Percentiles rank a stretch among this genome's conserved stretches.
Evolutionary conservation across 1,140 invertebrate species (phyloP).

Genomic region (Lethrus apterus): DNA sequence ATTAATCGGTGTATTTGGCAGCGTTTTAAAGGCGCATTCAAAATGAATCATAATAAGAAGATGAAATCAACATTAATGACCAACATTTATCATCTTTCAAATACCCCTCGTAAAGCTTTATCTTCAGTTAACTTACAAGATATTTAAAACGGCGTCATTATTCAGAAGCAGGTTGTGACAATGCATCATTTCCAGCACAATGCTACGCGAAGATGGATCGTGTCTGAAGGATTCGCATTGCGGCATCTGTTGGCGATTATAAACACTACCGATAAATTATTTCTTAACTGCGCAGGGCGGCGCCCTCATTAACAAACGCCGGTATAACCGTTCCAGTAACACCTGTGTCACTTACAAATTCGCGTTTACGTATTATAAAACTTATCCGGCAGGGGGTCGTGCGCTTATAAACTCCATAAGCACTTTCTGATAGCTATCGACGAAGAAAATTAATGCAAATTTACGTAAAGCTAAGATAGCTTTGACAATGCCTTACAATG

Average conservation of each 20-base stretch:
- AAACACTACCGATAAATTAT: conserved; percentile 25
- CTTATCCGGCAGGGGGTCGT: no score
- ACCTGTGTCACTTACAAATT: conserved; percentile 6
- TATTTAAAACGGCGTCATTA: conserved; percentile 26
- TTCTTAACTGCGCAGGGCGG: conserved; percentile 20
- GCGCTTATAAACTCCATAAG: no score
- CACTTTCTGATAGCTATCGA: no score
- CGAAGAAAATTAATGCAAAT: no score
- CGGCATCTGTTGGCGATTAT: conserved; percentile 24
- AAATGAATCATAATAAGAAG: no score
- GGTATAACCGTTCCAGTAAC: conserved; percentile 7
- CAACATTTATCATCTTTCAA: conserved; percentile 27
- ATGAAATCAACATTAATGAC: conserved; percentile 18
- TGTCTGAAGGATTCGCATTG: conserved; percentile 4
- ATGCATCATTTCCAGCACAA: conserved; percentile 25
- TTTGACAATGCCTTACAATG: no score
- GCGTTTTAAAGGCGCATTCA: no score
- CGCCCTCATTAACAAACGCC: conserved; percentile 16
- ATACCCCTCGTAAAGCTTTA: conserved; percentile 21
- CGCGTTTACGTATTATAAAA: conserved; percentile 1
- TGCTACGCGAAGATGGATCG: conserved; percentile 21
- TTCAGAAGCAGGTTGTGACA: conserved; percentile 26
- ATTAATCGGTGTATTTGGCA: no score
- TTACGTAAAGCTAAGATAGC: no score
- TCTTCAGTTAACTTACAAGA: conserved; percentile 25